Base-by-base conservation (phyloP, 2,797 vertebrate genomes). In the Aplochiton taeniatus region DNA sequence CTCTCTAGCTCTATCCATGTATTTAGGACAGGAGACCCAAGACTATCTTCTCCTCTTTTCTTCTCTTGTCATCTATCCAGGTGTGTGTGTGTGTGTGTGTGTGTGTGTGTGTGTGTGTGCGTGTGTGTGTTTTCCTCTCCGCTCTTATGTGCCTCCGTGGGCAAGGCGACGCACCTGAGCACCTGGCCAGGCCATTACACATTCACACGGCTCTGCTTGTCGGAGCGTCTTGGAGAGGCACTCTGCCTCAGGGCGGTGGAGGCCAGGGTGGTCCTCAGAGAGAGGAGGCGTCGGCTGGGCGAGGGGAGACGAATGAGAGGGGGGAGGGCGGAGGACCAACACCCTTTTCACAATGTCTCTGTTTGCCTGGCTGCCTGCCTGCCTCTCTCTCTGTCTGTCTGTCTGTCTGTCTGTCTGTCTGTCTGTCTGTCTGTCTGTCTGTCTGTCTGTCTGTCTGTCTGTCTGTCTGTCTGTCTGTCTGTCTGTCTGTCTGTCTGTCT, bases 131-230 rank as follows among this genome's bases (percentile, higher is more conserved):
- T 57, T 20, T 61, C 14, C 58, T 62, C 61, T 51, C 62, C 55
- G 46, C 12, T 61, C 65, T 55, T 18, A 41, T 31, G 52, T 55
- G 31, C 43, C 65, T 53, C 43, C 47, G 13, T 11, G 0, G 54
- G 43, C 69, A 51, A 61, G 54, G 43, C 69, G 48, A 61, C 65
- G 61, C 62, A 70, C 52, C 49, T 61, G 41, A 51, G 69, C 61
- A 65, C 58, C 60, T 17, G 44, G 31, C 31, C 31, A 31, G 31
- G 31, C 31, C 31, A 31, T 31, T 31, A 31, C 31, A 31, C 31
- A 31, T 6, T 3, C 31, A 31, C 31, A 31, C 31, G 6, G 31
- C 31, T 2, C 31, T 31, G 31, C 31, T 6, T 31, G 31, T 31
- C 3, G 31, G 31, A 31, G 31, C 31, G 31, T 31, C 31, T 31